A percentile compares a stretch with the other conserved stretches of the same genome.
These are phyloP conservation scores for Sarcophaga subvicina DNA, from an alignment of 2,888 invertebrate species.

Conservation along the genomic window DNA sequence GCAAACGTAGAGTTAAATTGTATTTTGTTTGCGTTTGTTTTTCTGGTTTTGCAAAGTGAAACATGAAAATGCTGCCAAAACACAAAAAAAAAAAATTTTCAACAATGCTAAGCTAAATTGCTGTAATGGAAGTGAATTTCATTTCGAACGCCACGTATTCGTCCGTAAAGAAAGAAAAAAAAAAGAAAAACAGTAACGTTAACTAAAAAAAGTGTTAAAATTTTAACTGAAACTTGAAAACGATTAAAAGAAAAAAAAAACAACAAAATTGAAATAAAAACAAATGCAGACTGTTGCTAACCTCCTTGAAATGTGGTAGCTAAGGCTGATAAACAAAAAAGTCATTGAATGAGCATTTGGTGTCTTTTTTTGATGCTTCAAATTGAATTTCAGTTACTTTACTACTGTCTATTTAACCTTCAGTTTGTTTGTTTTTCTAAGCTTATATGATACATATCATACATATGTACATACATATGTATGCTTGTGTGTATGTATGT, in stretches of 20 bases:
- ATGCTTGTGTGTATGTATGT: not conserved
- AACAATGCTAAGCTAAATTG: not conserved
- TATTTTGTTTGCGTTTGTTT: not conserved
- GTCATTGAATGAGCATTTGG: not conserved
- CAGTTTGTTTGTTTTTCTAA: too few species aligned
- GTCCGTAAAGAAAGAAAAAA: conserved; percentile 29
- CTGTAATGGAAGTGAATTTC: conserved; percentile 47
- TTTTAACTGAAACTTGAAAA: conserved; percentile 39
- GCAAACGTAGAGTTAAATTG: conserved; percentile 21
- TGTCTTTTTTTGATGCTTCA: not conserved
- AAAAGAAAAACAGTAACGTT: not conserved
- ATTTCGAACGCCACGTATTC: conserved; percentile 62
- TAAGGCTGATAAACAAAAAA: not conserved
- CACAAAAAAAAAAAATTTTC: not conserved
- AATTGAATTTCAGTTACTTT: too few species aligned
- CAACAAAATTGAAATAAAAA: conserved; percentile 9
- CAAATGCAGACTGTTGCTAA: conserved; percentile 60
- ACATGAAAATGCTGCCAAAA: conserved; percentile 14
- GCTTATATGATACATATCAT: too few species aligned
- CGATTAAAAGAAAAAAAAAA: conserved; percentile 14
- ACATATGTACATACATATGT: too few species aligned
- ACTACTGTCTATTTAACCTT: too few species aligned
- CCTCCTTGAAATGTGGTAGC: conserved; percentile 22
- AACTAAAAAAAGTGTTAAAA: conserved; percentile 44
- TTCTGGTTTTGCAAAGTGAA: conserved; percentile 2